A percentile compares a stretch with the other conserved stretches of the same genome.
Evolutionary conservation across 2,797 vertebrate genomes (phyloP).

Genomic region (Anas bahamensis): DNA sequence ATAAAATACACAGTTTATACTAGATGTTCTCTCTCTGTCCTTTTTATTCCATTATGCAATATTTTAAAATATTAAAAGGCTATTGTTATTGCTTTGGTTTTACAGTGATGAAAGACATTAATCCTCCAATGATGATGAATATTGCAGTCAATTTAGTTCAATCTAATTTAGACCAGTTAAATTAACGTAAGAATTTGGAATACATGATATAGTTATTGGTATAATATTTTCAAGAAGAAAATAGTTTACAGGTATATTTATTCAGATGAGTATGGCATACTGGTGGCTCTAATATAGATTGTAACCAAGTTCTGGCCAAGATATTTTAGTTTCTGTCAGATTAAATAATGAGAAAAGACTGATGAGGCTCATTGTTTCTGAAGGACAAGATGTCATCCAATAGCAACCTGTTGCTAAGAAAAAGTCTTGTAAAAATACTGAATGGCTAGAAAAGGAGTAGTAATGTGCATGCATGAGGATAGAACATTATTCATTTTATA

Average conservation of each 20-base stretch:
- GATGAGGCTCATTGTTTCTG: not conserved
- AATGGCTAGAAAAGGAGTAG: not conserved
- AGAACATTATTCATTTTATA: not conserved
- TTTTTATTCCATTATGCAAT: not conserved
- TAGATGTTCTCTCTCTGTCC: not conserved
- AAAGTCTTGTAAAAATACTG: not conserved
- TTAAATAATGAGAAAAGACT: not conserved
- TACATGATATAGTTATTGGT: not conserved
- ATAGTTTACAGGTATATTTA: not conserved
- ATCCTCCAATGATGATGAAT: not conserved
- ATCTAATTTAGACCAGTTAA: not conserved
- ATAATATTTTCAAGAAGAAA: not conserved
- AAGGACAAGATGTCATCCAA: not conserved
- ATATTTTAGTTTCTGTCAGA: not conserved
- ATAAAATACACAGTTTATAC: not conserved
- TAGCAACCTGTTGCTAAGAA: not conserved
- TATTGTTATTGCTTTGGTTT: not conserved
- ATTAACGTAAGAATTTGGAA: not conserved
- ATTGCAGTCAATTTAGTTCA: not conserved
- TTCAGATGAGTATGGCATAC: not conserved
- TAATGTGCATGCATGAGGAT: not conserved
- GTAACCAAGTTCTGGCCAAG: not conserved
- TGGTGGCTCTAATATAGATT: not conserved
- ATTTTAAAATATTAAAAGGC: not conserved
- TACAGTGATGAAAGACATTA: not conserved